phyloP scores from a whole-genome alignment of 2,797 vertebrate species.

The Prunella strophiata region DNA sequence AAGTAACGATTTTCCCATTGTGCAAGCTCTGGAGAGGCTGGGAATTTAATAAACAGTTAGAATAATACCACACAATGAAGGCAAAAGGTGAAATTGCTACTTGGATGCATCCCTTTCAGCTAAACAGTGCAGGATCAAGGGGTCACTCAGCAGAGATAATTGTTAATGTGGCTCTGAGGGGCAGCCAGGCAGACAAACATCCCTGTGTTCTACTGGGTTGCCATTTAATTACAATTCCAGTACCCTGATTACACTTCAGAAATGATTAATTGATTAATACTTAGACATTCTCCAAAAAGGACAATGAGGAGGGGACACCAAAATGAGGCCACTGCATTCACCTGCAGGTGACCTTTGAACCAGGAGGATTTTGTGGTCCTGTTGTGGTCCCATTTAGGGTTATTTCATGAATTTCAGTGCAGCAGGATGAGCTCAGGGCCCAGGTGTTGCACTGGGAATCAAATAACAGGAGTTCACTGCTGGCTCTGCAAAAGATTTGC shows the following conservation, averaged over 20 bases:
- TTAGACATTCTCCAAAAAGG: not conserved
- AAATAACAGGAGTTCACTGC: not conserved
- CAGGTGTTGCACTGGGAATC: not conserved
- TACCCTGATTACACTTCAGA: slow-evolving; percentile 73
- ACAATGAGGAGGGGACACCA: not conserved
- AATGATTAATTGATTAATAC: slow-evolving; percentile 66
- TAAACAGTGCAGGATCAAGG: slow-evolving; percentile 49
- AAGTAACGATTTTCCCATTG: slow-evolving; percentile 37
- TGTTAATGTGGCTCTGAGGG: slow-evolving; percentile 66
- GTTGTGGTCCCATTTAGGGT: not conserved
- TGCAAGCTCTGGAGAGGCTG: slow-evolving; percentile 3
- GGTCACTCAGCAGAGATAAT: slow-evolving; percentile 70
- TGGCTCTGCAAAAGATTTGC: not conserved
- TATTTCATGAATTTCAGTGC: not conserved
- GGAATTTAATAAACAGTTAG: slow-evolving; percentile 58
- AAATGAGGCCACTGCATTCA: not conserved
- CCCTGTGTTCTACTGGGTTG: not conserved
- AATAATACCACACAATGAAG: slow-evolving; percentile 53
- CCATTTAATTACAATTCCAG: slow-evolving; percentile 47
- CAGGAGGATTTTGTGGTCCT: not conserved
- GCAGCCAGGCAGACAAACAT: slow-evolving; percentile 49
- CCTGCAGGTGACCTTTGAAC: not conserved
- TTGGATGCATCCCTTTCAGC: slow-evolving; percentile 53
- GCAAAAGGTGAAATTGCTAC: slow-evolving; percentile 66
- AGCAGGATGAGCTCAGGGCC: not conserved